phyloP scores from a whole-genome alignment of 2,797 vertebrate species.

The Fringilla coelebs region DNA sequence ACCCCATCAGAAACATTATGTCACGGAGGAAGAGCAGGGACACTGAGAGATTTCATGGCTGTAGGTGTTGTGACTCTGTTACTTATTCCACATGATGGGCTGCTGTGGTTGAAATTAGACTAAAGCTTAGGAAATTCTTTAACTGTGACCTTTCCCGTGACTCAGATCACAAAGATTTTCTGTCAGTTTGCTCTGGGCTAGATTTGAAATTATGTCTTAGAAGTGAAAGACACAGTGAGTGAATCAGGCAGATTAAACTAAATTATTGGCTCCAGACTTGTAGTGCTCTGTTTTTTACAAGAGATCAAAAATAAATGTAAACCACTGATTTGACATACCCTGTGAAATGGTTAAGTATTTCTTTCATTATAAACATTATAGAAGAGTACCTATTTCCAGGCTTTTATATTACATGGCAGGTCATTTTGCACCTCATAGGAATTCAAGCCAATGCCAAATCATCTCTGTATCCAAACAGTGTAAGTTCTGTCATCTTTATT shows the following conservation, averaged over 20 bases:
- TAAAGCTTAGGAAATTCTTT: slow-evolving; percentile 1
- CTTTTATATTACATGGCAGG: not conserved
- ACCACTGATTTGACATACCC: not conserved
- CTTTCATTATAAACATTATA: not conserved
- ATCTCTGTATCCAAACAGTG: not conserved
- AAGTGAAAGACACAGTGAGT: slow-evolving; percentile 34
- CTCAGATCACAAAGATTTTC: slow-evolving; percentile 29
- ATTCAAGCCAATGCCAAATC: not conserved
- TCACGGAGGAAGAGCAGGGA: not conserved
- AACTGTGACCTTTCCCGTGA: slow-evolving; percentile 27
- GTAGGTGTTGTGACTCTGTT: not conserved
- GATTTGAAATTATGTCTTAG: slow-evolving; percentile 37
- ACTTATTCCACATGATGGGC: not conserved
- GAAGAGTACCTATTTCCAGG: not conserved
- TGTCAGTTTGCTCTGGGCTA: not conserved
- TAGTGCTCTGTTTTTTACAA: not conserved
- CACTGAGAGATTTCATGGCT: not conserved
- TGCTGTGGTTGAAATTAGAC: not conserved
- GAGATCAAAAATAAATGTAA: not conserved
- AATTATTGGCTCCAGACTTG: not conserved
- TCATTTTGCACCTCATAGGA: not conserved
- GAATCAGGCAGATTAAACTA: slow-evolving; percentile 4
- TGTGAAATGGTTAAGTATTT: not conserved
- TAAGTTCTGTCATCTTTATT: not conserved
- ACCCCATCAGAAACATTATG: not conserved